Evolutionary conservation across 2,888 invertebrate genomes (phyloP).

Genomic region (Polydesmus complanatus): DNA sequence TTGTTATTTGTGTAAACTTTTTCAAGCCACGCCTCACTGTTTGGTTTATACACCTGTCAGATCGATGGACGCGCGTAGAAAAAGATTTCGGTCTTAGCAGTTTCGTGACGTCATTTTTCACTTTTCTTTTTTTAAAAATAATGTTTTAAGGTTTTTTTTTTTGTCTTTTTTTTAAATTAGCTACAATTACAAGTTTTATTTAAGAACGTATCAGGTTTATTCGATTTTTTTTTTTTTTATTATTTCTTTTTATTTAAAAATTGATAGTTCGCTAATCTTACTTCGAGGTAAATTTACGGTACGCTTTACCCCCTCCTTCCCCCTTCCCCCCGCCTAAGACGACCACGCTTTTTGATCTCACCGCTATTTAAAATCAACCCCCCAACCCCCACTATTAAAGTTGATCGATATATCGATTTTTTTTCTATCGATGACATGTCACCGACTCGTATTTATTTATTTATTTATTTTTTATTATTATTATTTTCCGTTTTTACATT

Average conservation of each 20-base stretch:
- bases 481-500: too few relatives aligned
- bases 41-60: too few relatives aligned
- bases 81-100: too few relatives aligned
- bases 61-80: too few relatives aligned
- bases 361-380: background rate
- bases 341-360: background rate
- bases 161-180: too few relatives aligned
- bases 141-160: too few relatives aligned
- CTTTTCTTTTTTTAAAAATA: too few relatives aligned
- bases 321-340: background rate
- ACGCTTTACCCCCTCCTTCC: background rate
- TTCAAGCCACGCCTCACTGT: too few relatives aligned
- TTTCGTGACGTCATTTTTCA: too few relatives aligned
- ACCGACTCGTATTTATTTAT: background rate
- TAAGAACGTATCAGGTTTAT: background rate
- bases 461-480: background rate
- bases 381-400: background rate
- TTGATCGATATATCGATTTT: background rate
- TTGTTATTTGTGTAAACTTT: too few relatives aligned
- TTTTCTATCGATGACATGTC: background rate
- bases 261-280: background rate
- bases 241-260: background rate
- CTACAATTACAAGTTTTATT: too few relatives aligned
- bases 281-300: background rate
- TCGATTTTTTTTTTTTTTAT: background rate